phyloP scores from a whole-genome alignment of 2,888 invertebrate genomes.

The Eupeodes luniger region DNA sequence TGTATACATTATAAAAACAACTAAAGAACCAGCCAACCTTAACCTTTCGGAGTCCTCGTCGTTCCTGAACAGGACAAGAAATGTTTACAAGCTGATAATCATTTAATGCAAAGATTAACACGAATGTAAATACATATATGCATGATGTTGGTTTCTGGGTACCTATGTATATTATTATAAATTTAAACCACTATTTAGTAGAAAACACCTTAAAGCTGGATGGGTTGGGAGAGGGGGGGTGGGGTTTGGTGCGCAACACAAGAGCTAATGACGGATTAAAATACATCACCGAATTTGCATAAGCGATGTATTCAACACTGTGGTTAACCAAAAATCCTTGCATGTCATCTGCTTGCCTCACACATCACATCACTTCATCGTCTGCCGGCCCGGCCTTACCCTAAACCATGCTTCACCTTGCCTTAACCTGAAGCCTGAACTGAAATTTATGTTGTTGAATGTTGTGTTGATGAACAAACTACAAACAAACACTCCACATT shows the following conservation, averaged over 20 bases:
- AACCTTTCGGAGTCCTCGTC: background rate
- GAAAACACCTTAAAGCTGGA: background rate
- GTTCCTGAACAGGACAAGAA: background rate
- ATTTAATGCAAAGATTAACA: background rate
- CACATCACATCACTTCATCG: constrained; percentile 18
- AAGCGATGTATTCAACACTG: constrained; percentile 58
- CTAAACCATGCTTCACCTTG: too few relatives aligned
- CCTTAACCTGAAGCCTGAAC: too few relatives aligned
- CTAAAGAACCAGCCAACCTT: too few relatives aligned
- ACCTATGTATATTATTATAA: background rate
- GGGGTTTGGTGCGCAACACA: background rate
- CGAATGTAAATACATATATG: too few relatives aligned
- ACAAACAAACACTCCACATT: constrained; percentile 23
- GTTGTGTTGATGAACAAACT: too few relatives aligned
- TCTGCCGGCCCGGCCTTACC: too few relatives aligned
- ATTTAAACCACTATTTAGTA: constrained; percentile 17
- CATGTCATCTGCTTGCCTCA: constrained; percentile 59
- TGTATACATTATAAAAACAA: too few relatives aligned
- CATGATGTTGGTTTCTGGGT: too few relatives aligned
- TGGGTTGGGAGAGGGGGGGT: too few relatives aligned
- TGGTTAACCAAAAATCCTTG: constrained; percentile 66
- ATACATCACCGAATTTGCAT: constrained; percentile 60
- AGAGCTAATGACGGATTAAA: constrained; percentile 55
- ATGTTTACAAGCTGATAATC: background rate
- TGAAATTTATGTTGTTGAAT: constrained; percentile 9